These are phyloP conservation scores for Papilio helenus DNA, from an alignment of 1,140 invertebrate genomes.

Conservation along the genomic window DNA sequence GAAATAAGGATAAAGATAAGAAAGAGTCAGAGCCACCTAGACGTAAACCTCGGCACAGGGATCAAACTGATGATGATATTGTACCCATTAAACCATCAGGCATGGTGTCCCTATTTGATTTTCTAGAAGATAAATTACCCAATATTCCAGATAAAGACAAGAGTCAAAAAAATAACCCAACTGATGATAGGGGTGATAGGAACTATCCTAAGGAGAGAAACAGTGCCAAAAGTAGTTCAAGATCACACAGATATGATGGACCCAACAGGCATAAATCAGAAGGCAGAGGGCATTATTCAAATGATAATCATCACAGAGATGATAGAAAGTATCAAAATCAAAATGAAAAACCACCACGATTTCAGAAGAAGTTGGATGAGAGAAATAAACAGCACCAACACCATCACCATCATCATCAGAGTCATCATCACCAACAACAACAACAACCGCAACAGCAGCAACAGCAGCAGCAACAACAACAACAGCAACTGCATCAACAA, in stretches of 20 bases:
- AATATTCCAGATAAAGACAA: conserved; percentile 81
- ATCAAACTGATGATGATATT: conserved; percentile 84
- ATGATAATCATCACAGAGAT: conserved; percentile 71
- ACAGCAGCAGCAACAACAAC: conserved; percentile 55
- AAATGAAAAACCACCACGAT: conserved; percentile 80
- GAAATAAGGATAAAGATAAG: conserved; percentile 71
- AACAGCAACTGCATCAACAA: conserved; percentile 54
- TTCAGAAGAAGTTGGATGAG: conserved; percentile 81
- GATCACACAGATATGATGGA: conserved; percentile 67
- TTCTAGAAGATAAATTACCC: conserved; percentile 92
- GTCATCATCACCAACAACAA: conserved; percentile 51
- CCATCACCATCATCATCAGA: conserved; percentile 54
- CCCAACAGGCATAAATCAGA: conserved; percentile 65
- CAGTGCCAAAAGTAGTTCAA: conserved; percentile 62
- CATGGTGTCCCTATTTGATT: conserved; percentile 94
- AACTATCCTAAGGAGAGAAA: conserved; percentile 65
- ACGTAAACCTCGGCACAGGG: conserved; percentile 82
- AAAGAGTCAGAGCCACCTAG: conserved; percentile 73
- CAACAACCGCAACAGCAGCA: conserved; percentile 49
- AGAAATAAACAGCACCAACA: conserved; percentile 76
- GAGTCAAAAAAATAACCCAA: conserved; percentile 59
- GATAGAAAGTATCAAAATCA: conserved; percentile 76
- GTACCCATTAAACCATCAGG: conserved; percentile 89
- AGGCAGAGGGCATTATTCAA: conserved; percentile 63
- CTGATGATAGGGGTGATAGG: conserved; percentile 67